These are phyloP conservation scores for Andrena chrysosceles DNA, from an alignment of 2,888 invertebrate species.

Conservation along the genomic window DNA sequence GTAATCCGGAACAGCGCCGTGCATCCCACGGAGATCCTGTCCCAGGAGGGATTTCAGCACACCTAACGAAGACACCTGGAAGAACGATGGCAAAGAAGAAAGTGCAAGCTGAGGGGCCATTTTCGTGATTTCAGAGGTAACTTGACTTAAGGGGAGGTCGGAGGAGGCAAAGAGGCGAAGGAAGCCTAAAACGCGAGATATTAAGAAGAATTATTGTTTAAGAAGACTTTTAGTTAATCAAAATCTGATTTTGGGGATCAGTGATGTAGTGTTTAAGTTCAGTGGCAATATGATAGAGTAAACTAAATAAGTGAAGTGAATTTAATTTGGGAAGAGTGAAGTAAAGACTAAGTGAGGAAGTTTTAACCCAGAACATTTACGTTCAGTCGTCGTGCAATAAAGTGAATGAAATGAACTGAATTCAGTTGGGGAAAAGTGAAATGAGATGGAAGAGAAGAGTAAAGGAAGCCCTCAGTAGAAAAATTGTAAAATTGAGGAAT, in stretches of 20 bases:
- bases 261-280: not conserved
- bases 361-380: not conserved
- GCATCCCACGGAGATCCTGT: not conserved
- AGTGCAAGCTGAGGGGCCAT: not conserved
- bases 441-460: not conserved
- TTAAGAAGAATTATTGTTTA: not conserved
- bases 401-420: not conserved
- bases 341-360: too few species aligned
- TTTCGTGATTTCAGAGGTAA: not conserved
- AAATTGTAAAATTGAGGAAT: not conserved
- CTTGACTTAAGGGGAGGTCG: not conserved
- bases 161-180: not conserved
- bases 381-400: not conserved
- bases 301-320: not conserved
- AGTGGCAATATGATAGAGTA: not conserved
- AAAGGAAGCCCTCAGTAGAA: not conserved
- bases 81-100: not conserved
- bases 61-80: not conserved
- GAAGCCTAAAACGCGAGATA: not conserved
- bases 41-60: not conserved
- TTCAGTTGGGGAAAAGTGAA: not conserved
- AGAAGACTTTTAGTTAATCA: not conserved
- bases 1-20: constrained; percentile 14
- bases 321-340: not conserved
- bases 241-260: not conserved